A percentile compares a stretch with the other conserved stretches of the same genome.
Evolutionary conservation across 2,113 vertebrate species (phyloP).

Genomic region (Callipepla californica): DNA sequence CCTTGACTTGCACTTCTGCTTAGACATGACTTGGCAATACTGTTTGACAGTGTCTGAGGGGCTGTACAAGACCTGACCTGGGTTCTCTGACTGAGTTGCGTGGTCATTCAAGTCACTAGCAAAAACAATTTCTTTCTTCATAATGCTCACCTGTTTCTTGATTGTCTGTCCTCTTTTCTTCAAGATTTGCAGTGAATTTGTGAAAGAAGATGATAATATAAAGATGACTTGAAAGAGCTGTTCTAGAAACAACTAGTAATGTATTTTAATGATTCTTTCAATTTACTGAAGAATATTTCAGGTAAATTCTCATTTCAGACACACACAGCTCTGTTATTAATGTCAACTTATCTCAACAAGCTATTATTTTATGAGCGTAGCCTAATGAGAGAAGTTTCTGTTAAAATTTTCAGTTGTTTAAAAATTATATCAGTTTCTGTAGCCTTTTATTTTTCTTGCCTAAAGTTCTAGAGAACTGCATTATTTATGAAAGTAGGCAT

Average conservation of each 20-base stretch:
- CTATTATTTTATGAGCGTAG: conserved; percentile 59
- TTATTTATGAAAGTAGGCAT: conserved; percentile 59
- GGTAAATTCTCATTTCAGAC: conserved; percentile 57
- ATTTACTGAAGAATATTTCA: conserved; percentile 70
- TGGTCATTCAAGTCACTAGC: neutral
- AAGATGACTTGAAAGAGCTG: conserved; percentile 67
- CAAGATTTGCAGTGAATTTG: conserved; percentile 53
- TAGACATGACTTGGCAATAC: neutral
- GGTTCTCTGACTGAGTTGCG: neutral
- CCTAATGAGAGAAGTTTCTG: conserved; percentile 55
- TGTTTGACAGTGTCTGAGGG: neutral
- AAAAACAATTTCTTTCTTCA: neutral
- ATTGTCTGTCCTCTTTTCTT: neutral
- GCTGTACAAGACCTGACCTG: neutral
- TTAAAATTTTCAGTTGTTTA: conserved; percentile 41
- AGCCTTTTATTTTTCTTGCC: conserved; percentile 67
- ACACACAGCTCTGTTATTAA: conserved; percentile 65
- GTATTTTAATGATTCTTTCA: conserved; percentile 74
- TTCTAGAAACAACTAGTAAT: conserved; percentile 59
- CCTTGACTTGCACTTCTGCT: neutral
- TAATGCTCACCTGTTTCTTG: neutral
- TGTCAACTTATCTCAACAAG: conserved; percentile 51
- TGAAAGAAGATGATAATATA: conserved; percentile 68
- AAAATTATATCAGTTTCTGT: conserved; percentile 56
- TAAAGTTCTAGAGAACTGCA: conserved; percentile 48